Evolutionary conservation across 2,797 vertebrate genomes (phyloP).

Genomic region (Trematomus bernacchii): DNA sequence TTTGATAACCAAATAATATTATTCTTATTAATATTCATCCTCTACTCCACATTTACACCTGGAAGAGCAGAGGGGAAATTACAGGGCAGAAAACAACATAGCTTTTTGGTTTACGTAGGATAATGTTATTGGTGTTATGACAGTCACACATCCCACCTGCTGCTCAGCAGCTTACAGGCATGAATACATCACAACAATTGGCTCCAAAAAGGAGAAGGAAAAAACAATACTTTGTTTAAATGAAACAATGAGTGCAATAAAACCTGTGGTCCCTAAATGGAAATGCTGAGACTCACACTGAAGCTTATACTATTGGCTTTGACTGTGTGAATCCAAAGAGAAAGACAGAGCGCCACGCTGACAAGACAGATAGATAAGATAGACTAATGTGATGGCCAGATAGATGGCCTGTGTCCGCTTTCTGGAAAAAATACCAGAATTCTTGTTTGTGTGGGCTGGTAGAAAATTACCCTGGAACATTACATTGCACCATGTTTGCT

Average conservation of each 20-base stretch:
- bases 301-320: constrained; percentile 3
- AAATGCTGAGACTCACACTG: constrained; percentile 15
- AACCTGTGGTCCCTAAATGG: constrained; percentile 29
- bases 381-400: neutral
- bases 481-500: neutral
- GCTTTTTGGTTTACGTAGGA: constrained; percentile 49
- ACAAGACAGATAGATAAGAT: neutral
- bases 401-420: neutral
- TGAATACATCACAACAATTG: constrained; percentile 77
- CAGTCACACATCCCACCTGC: constrained; percentile 73
- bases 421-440: neutral
- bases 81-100: constrained; percentile 35
- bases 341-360: neutral
- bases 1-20: constrained; percentile 48
- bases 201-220: constrained; percentile 36
- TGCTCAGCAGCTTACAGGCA: constrained; percentile 71
- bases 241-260: constrained; percentile 68
- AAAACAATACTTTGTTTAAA: constrained; percentile 40
- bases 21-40: constrained; percentile 44
- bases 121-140: constrained; percentile 75
- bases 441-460: neutral
- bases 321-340: neutral
- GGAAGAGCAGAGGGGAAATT: constrained; percentile 30
- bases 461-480: neutral
- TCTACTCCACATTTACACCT: constrained; percentile 36